Evolutionary conservation across 2,113 vertebrate genomes (phyloP), one percentile per base, ranked within the genome.

Genomic region (Ptilonorhynchus violaceus): DNA sequence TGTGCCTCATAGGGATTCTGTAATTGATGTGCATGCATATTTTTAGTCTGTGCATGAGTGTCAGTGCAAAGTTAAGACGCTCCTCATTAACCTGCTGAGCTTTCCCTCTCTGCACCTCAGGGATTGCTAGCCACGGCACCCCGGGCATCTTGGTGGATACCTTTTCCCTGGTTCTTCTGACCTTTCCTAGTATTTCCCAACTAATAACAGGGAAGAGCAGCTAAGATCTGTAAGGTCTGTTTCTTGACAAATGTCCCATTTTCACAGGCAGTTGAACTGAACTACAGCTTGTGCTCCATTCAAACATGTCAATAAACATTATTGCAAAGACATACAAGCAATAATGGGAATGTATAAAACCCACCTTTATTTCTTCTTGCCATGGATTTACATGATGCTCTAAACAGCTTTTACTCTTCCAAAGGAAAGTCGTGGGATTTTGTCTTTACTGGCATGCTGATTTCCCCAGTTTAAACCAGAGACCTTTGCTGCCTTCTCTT

Each of bases 261-360:
- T 98, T 98, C 98, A 98, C 97, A 98, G 98, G 94, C 98, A 98
- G 98, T 98, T 98, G 98, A 98, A 98, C 97, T 46, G 95, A 98
- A 96, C 97, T 98, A 97, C 97, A 98, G 97, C 97, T 98, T 98
- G 97, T 97, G 97, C 97, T 98, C 95, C 88, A 4, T 97, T 98
- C 98, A 98, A 95, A 98, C 98, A 97, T 98, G 97, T 98, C 98
- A 98, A 98, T 98, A 98, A 98, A 98, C 98, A 98, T 98, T 98
- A 98, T 98, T 98, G 97, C 98, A 98, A 98, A 98, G 97, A 98
- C 73, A 97, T 97, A 97, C 95, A 98, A 97, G 98, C 96, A 97
- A 97, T 98, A 98, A 98, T 96, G 82, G 96, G 94, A 97, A 98
- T 97, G 95, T 98, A 97, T 98, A 98, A 98, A 98, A 97, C 94